Evolutionary conservation across 2,888 invertebrate species (phyloP).

Genomic region (Neria commutata): DNA sequence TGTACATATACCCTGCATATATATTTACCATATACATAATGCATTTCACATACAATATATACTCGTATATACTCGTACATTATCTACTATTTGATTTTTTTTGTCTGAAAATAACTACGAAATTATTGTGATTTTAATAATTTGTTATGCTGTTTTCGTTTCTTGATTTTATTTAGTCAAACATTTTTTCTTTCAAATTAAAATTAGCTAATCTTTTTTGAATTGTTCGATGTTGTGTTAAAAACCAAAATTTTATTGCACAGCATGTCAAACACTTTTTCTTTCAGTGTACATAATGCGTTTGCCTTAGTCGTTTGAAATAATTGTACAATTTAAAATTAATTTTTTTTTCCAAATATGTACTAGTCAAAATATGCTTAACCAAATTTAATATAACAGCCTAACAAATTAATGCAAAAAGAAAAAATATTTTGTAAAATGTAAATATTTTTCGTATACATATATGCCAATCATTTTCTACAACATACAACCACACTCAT

Average conservation of each 20-base stretch:
- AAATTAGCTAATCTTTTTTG: slow-evolving; percentile 1
- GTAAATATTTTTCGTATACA: slow-evolving; percentile 8
- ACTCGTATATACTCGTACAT: not conserved
- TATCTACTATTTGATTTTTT: not conserved
- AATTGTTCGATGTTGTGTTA: slow-evolving; percentile 17
- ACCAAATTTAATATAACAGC: slow-evolving; percentile 30
- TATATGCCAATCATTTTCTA: slow-evolving; percentile 15
- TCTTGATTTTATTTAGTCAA: slow-evolving; percentile 31
- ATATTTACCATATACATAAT: not conserved
- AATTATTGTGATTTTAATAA: slow-evolving; percentile 49
- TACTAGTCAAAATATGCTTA: not conserved
- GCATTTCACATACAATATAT: slow-evolving; percentile 20
- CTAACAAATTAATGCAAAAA: slow-evolving; percentile 30
- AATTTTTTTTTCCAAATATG: slow-evolving; percentile 28
- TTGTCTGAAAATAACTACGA: slow-evolving; percentile 18
- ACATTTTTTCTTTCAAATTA: slow-evolving; percentile 20
- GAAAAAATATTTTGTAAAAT: slow-evolving; percentile 18
- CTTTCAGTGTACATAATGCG: slow-evolving; percentile 4
- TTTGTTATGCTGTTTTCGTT: slow-evolving; percentile 57
- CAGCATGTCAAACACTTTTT: slow-evolving; percentile 28
- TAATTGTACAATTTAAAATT: slow-evolving; percentile 20
- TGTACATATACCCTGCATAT: slow-evolving; percentile 2
- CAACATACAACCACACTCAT: slow-evolving; percentile 16
- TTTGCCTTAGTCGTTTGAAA: slow-evolving; percentile 22
- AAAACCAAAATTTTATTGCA: slow-evolving; percentile 12